phyloP scores from a whole-genome alignment of 2,797 vertebrate species.

The Tapirus indicus region DNA sequence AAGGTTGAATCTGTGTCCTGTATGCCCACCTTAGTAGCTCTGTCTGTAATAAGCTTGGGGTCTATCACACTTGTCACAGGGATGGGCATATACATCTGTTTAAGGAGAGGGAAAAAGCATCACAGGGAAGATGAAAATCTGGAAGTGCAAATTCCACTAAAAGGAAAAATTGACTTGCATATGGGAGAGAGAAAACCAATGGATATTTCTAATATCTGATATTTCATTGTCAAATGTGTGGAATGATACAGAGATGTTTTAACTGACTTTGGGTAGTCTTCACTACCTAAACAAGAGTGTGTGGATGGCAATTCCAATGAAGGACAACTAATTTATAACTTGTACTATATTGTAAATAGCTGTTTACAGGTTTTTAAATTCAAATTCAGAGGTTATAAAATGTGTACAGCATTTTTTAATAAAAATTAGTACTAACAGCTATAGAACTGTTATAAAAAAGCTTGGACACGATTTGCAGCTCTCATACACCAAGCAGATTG shows the following conservation, averaged over 20 bases:
- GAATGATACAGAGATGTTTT: conserved; percentile 62
- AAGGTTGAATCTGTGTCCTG: conserved; percentile 91
- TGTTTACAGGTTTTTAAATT: conserved; percentile 90
- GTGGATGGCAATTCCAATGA: conserved; percentile 80
- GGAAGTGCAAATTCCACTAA: conserved; percentile 96
- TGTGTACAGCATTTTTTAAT: conserved; percentile 89
- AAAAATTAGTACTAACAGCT: conserved; percentile 87
- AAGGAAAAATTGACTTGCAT: conserved; percentile 93
- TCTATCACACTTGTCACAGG: conserved; percentile 93
- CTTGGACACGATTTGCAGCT: conserved; percentile 82
- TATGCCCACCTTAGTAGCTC: conserved; percentile 93
- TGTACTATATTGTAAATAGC: conserved; percentile 91
- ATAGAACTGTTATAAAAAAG: conserved; percentile 79
- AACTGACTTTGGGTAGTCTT: conserved; percentile 61
- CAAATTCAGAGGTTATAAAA: conserved; percentile 85
- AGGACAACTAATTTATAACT: conserved; percentile 90
- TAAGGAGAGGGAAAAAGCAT: conserved; percentile 92
- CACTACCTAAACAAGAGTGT: conserved; percentile 69
- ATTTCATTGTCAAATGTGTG: conserved; percentile 62
- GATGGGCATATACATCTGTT: conserved; percentile 95
- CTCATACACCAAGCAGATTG: conserved; percentile 83
- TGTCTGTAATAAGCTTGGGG: conserved; percentile 94
- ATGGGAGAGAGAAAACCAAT: conserved; percentile 93
- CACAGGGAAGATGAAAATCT: conserved; percentile 90
- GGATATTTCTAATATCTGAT: conserved; percentile 97